Base-by-base conservation (phyloP, 2,888 invertebrate genomes). In the Drosophila crucigera region DNA sequence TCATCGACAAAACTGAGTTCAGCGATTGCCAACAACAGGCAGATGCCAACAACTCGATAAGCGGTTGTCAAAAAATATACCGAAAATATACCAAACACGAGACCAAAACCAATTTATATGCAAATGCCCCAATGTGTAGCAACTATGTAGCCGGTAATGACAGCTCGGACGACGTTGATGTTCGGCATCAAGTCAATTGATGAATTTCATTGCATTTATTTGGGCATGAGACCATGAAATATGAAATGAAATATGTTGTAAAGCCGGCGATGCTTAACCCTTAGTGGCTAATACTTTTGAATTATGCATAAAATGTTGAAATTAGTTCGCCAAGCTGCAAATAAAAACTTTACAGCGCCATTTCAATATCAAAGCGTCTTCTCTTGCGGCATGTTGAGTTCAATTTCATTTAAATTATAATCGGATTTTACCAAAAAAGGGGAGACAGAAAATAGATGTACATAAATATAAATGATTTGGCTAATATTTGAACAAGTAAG, bases 71-170 rank as follows among this genome's bases (percentile, higher is more conserved):
- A 65, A 64, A 73, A 69, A 55, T 39, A 52, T 52, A 72, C 58
- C 39, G 52, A 76, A 76, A 72, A 73, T 71, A 63, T 72, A 76
- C 50, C 63, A 72, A 69, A 73, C 69, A 76, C 74, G 77, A 69
- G 73, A 67, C 68, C 73, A 89, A 91, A 91, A 89, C 78, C 91
- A 91, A 91, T 91, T 91, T 91, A 91, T 91, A 91, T 91, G 91
- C 91, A 91, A 91, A 91, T 91, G 66, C 58, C 43, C 59, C 79
- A 60, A 76, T 76, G 63, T 56, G 69, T 71, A 59, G 63, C 69
- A 69, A 68, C 66, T 73, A 68, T 61, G 62, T 59, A 50, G 59
- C 35, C 68, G 43, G 73, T 60, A 75, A 71, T 59, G 60, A 31
- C 53, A 54, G 65, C 58, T 73, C 62, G 61, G 62, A 69, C 52